Evolutionary conservation across 37 sponge, comb jelly and placozoan species (phyloP).

Genomic region (Hormiphora californensis): DNA sequence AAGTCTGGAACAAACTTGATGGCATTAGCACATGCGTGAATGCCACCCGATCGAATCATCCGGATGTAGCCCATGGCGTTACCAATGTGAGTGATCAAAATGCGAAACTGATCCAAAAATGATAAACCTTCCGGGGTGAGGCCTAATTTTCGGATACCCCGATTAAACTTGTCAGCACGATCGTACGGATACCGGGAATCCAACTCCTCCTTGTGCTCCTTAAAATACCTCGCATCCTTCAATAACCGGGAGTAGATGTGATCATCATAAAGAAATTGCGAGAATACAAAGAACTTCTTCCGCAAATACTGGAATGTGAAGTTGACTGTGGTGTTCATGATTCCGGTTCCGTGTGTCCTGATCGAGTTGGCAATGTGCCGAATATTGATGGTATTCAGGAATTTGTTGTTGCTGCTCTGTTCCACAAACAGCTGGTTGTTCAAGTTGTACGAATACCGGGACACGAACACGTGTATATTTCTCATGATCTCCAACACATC

Average conservation of each 20-base stretch:
- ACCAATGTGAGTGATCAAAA: conserved; percentile 90
- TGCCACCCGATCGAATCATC: conserved; percentile 96
- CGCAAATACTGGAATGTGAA: conserved; percentile 90
- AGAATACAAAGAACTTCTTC: conserved; percentile 95
- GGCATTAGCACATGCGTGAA: conserved; percentile 87
- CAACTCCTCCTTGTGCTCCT: conserved; percentile 72
- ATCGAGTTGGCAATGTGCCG: conserved; percentile 96
- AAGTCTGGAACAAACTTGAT: conserved; percentile 96
- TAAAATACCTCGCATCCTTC: conserved; percentile 86
- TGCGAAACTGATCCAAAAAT: conserved; percentile 95
- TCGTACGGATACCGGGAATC: conserved; percentile 89
- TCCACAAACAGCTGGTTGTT: conserved; percentile 97
- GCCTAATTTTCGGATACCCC: conserved; percentile 87
- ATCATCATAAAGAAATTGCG: conserved; percentile 98
- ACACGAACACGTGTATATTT: conserved; percentile 92
- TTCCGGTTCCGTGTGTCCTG: conserved; percentile 92
- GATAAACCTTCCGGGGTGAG: conserved; percentile 75
- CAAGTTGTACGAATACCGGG: conserved; percentile 84
- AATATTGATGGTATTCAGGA: conserved; percentile 95
- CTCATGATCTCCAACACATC: conserved; percentile 97
- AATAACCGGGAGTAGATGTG: conserved; percentile 90
- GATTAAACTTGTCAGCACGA: conserved; percentile 87
- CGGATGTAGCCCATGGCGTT: conserved; percentile 99
- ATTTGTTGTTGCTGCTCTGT: conserved; percentile 75
- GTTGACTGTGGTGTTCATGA: conserved; percentile 96